Evolutionary conservation across 2,888 invertebrate genomes (phyloP).

Genomic region (Oligia fasciuncula): DNA sequence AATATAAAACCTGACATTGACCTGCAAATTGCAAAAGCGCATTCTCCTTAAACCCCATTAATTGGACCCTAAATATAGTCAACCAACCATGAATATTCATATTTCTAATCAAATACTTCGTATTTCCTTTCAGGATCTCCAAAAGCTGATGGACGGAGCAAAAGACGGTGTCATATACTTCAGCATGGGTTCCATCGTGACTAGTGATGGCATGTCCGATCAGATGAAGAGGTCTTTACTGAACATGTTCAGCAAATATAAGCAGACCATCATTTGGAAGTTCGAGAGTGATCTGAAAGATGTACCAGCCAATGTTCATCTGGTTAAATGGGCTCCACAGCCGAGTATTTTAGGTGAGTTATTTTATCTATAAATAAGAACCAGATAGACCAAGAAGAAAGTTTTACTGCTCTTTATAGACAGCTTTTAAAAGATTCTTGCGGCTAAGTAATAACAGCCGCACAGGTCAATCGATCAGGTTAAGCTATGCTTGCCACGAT

Average conservation of each 20-base stretch:
- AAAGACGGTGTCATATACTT: constrained; percentile 78
- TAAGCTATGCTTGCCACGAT: no score
- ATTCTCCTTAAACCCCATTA: neutral
- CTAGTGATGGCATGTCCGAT: constrained; percentile 73
- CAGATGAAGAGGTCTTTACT: constrained; percentile 74
- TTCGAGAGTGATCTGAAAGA: constrained; percentile 76
- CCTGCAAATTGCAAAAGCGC: no score
- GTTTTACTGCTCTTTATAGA: no score
- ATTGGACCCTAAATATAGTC: neutral
- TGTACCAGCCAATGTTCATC: constrained; percentile 76
- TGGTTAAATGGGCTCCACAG: constrained; percentile 83
- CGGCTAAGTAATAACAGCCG: no score
- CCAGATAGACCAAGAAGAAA: neutral
- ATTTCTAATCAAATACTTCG: neutral
- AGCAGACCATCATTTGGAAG: constrained; percentile 82
- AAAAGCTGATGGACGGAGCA: constrained; percentile 76
- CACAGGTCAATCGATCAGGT: no score
- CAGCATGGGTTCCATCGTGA: constrained; percentile 77
- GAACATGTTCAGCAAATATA: constrained; percentile 75
- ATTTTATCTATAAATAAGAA: neutral
- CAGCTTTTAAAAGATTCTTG: no score
- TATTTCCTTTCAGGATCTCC: constrained; percentile 72
- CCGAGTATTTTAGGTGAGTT: constrained; percentile 74
- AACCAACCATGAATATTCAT: neutral
- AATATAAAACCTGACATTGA: neutral